Percentiles rank a stretch among this genome's conserved stretches.
phyloP scores from a whole-genome alignment of 2,113 vertebrate species.

The Prinia subflava region DNA sequence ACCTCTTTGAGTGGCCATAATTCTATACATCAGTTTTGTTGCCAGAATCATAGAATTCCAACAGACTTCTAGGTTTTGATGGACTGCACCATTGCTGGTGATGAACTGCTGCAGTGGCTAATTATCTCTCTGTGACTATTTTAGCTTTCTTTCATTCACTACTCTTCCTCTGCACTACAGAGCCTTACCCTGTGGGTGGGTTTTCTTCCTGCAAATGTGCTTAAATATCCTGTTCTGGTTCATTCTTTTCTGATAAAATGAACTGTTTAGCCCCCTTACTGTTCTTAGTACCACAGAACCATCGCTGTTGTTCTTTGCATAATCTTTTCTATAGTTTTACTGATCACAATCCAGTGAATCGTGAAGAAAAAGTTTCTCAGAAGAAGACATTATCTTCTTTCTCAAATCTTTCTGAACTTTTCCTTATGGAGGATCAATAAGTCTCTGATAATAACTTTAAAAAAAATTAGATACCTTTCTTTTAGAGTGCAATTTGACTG shows the following conservation, averaged over 20 bases:
- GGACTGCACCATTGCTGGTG: not conserved
- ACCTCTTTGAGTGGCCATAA: not conserved
- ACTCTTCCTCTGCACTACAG: not conserved
- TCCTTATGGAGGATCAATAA: not conserved
- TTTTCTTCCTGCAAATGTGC: not conserved
- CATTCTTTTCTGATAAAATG: not conserved
- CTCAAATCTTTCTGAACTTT: not conserved
- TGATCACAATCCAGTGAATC: not conserved
- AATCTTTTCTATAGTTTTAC: not conserved
- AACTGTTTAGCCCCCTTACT: not conserved
- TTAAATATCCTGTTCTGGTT: not conserved
- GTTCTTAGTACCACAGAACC: not conserved
- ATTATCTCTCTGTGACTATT: not conserved
- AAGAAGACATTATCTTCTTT: not conserved
- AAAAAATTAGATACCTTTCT: not conserved
- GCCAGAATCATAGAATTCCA: not conserved
- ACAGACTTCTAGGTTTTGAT: not conserved
- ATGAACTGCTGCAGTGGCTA: not conserved
- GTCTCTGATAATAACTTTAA: not conserved
- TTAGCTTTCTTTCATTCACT: not conserved
- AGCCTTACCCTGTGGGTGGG: not conserved
- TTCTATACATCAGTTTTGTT: not conserved
- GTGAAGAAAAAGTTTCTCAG: not conserved
- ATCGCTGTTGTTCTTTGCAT: not conserved
- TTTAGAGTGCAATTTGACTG: not conserved